Conservation (phyloP, 1,140 invertebrate genomes). For the Drosophila ogumai region DNA sequence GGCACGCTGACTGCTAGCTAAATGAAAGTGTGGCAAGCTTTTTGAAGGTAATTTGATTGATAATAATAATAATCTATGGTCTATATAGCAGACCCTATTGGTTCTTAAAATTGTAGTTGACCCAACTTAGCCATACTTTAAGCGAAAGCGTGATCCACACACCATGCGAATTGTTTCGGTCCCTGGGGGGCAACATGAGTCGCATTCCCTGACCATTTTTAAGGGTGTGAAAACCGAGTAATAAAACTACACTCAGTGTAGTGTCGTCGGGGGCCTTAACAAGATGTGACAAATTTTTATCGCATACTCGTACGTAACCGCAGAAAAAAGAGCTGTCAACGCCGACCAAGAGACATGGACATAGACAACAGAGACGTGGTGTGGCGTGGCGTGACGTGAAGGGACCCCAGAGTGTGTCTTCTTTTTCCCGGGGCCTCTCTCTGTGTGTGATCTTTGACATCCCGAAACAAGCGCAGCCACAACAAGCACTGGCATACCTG, state of each 20-base stretch:
- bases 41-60: constrained; percentile 1
- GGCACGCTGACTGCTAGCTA: constrained; percentile 16
- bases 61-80: neutral
- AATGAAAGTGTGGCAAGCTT: constrained; percentile 20
- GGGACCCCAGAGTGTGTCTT: constrained; percentile 35
- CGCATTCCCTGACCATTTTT: constrained; percentile 28
- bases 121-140: neutral
- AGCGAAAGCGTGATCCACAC: constrained; percentile 8
- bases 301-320: constrained; percentile 46
- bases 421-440: constrained; percentile 24
- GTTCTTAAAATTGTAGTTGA: neutral
- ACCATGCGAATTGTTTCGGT: neutral
- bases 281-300: constrained; percentile 80
- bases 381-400: constrained; percentile 6
- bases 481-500: constrained; percentile 21
- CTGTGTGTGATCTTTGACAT: constrained; percentile 69
- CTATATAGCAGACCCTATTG: neutral
- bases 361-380: neutral
- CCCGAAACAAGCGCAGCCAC: constrained; percentile 34
- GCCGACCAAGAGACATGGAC: constrained; percentile 8
- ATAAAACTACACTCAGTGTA: constrained; percentile 36
- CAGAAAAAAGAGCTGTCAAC: constrained; percentile 56
- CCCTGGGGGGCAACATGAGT: constrained; percentile 5
- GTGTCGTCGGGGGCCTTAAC: constrained; percentile 31
- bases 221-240: constrained; percentile 42